Percentiles rank a stretch among this genome's conserved stretches.
Evolutionary conservation across 2,888 invertebrate genomes (phyloP).

Genomic region (Cotesia congregata): DNA sequence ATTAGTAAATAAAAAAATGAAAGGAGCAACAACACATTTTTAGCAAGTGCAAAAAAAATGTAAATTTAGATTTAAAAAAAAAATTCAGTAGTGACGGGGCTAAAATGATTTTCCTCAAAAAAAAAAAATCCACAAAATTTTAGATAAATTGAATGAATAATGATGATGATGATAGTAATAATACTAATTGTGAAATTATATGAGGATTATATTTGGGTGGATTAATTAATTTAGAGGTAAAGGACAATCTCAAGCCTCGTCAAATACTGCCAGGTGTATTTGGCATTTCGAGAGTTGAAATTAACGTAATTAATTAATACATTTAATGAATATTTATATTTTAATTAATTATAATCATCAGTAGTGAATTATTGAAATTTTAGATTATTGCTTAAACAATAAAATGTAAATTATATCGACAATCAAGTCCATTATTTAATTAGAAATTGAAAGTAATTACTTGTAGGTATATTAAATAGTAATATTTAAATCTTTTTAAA

Average conservation of each 20-base stretch:
- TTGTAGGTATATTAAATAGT: constrained; percentile 3
- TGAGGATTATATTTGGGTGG: not conserved
- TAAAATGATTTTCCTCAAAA: constrained; percentile 56
- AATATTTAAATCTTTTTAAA: constrained; percentile 1
- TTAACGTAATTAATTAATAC: constrained; percentile 17
- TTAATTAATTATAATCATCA: constrained; percentile 5
- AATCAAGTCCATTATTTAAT: not conserved
- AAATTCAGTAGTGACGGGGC: constrained; percentile 57
- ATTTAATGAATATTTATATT: not conserved
- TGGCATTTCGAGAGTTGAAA: constrained; percentile 61
- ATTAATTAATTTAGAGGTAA: constrained; percentile 28
- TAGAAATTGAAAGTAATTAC: constrained; percentile 21
- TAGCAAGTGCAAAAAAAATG: constrained; percentile 50
- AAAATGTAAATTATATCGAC: not conserved
- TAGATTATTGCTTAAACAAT: constrained; percentile 15
- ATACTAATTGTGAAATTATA: constrained; percentile 21
- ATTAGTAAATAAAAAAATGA: constrained; percentile 30
- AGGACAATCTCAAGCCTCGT: constrained; percentile 70
- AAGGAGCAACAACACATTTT: constrained; percentile 49
- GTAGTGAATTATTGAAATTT: constrained; percentile 28
- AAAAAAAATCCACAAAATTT: constrained; percentile 34
- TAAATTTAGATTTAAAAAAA: constrained; percentile 49
- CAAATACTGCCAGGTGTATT: constrained; percentile 65
- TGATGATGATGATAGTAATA: constrained; percentile 21
- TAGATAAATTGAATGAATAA: constrained; percentile 42